Conservation (phyloP, 1,140 invertebrate species). For the Drosophila sulfurigaster region DNA sequence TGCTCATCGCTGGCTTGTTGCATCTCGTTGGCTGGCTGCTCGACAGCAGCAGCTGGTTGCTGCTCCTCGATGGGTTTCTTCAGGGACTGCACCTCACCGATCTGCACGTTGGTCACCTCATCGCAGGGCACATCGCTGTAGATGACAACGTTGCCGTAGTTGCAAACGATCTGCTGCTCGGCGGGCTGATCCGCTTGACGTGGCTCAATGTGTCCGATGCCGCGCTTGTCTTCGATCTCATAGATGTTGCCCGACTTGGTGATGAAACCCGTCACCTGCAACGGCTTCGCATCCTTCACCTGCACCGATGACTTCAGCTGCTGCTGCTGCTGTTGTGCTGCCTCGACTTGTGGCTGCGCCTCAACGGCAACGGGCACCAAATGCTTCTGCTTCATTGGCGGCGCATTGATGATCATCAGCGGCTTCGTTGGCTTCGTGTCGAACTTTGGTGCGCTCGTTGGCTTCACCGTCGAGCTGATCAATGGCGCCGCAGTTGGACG, state of each 20-base stretch:
- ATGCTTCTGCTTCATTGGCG: slow-evolving; percentile 66
- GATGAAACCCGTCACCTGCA: slow-evolving; percentile 79
- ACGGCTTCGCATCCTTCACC: slow-evolving; percentile 61
- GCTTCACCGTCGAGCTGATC: slow-evolving; percentile 63
- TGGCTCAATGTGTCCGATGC: slow-evolving; percentile 70
- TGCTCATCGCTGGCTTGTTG: slow-evolving; percentile 5
- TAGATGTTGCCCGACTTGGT: slow-evolving; percentile 77
- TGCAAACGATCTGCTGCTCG: slow-evolving; percentile 64
- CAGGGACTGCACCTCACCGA: slow-evolving; percentile 57
- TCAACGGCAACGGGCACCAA: slow-evolving; percentile 44
- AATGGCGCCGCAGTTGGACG: slow-evolving; percentile 52
- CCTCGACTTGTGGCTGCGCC: neutral
- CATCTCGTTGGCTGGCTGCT: slow-evolving; percentile 10
- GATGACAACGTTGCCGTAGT: slow-evolving; percentile 77
- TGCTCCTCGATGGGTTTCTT: neutral
- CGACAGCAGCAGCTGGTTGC: neutral
- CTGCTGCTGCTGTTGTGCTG: neutral
- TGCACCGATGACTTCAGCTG: slow-evolving; percentile 36
- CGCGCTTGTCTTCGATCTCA: slow-evolving; percentile 71
- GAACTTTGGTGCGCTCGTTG: slow-evolving; percentile 53
- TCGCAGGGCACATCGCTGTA: slow-evolving; percentile 82
- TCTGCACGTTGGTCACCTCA: slow-evolving; percentile 67
- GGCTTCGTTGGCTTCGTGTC: slow-evolving; percentile 56
- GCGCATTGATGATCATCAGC: slow-evolving; percentile 71
- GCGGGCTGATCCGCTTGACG: slow-evolving; percentile 54